A percentile compares a stretch with the other conserved stretches of the same genome.
Evolutionary conservation across 2,797 vertebrate genomes (phyloP).

Genomic region (Thaleichthys pacificus): DNA sequence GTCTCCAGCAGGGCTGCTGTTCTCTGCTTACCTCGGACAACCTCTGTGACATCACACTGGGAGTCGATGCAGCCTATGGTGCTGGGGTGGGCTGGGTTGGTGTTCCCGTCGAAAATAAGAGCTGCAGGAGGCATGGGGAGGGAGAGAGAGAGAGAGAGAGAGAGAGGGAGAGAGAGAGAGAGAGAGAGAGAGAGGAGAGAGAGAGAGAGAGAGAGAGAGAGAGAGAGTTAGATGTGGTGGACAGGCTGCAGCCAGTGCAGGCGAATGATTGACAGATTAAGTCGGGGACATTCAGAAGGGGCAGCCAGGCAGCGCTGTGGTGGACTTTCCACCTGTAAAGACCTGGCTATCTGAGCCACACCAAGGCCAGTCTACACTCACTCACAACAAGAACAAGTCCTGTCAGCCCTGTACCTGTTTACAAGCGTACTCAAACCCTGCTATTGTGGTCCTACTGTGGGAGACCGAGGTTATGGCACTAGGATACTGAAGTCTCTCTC

Average conservation of each 20-base stretch:
- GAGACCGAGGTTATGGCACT: no score
- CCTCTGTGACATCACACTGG: slow-evolving; percentile 78
- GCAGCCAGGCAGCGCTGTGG: not conserved
- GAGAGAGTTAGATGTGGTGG: not conserved
- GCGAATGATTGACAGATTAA: slow-evolving; percentile 5
- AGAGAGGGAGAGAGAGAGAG: slow-evolving; percentile 3
- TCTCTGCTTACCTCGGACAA: slow-evolving; percentile 76
- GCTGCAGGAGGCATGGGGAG: slow-evolving; percentile 56
- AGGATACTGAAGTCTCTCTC: not conserved
- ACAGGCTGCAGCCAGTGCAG: no score
- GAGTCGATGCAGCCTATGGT: slow-evolving; percentile 87
- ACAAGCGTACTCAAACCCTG: no score
- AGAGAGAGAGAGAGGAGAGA: slow-evolving; percentile 5
- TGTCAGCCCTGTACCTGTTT: no score
- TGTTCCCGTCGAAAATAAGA: slow-evolving; percentile 81
- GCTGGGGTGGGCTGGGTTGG: slow-evolving; percentile 82
- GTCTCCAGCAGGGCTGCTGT: not conserved
- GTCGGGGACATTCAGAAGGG: no score
- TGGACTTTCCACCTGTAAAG: not conserved
- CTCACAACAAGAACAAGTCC: not conserved
- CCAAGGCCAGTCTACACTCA: not conserved
- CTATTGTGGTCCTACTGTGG: no score
- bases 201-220: no score
- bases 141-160: not conserved
- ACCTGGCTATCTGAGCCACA: not conserved